Percentiles rank a stretch among this genome's conserved stretches.
Evolutionary conservation across 2,113 vertebrate genomes (phyloP).

Genomic region (Megalops atlanticus): DNA sequence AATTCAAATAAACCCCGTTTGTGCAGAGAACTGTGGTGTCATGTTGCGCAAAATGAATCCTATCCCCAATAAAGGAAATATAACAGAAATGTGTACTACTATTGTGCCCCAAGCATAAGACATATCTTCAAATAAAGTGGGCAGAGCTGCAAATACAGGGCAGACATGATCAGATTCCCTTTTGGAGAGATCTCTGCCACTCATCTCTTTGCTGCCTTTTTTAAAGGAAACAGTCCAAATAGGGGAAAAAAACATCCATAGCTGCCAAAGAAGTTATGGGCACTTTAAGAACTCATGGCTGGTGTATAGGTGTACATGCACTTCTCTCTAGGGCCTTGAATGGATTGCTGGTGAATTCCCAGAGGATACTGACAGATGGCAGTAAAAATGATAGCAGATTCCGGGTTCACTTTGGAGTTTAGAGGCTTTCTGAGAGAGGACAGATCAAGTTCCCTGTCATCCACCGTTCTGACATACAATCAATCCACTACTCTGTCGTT

Average conservation of each 20-base stretch:
- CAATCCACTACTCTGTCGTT: background rate
- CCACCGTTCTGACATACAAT: background rate
- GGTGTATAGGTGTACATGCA: background rate
- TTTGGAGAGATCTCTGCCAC: background rate
- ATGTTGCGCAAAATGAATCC: background rate
- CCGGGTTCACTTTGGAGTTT: background rate
- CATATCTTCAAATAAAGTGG: background rate
- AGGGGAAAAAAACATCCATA: background rate
- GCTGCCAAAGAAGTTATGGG: too few relatives aligned
- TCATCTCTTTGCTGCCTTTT: background rate
- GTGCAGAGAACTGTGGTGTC: background rate
- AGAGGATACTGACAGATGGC: background rate
- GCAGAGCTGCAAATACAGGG: background rate
- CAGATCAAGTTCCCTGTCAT: background rate
- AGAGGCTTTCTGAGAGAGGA: background rate
- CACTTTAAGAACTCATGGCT: background rate
- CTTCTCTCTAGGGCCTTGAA: background rate
- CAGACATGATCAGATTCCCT: background rate
- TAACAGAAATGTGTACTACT: background rate
- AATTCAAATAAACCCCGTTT: background rate
- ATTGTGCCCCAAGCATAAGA: background rate
- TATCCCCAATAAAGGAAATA: background rate
- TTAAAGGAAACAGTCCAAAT: background rate
- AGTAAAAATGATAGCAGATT: background rate
- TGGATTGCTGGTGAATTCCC: background rate